Base-by-base conservation (phyloP, 1,140 invertebrate species). In the Drosophila setifemur region DNA sequence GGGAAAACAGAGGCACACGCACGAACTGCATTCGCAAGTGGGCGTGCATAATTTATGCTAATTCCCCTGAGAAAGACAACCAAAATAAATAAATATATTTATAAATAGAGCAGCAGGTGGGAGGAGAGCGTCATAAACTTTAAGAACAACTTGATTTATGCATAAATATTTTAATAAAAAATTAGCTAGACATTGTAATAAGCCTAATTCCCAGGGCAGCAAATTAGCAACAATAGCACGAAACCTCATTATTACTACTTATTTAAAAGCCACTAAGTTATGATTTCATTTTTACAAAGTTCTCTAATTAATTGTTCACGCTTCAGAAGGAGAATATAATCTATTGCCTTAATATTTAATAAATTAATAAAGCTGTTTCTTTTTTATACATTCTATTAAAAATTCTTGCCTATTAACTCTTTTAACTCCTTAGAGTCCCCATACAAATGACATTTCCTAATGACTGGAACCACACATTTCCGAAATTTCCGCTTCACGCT, bases 31-130 rank as follows among this genome's bases (percentile, higher is more conserved):
- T 60, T 86, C 39, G 81, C 75, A 85, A 85, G 81, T 85, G 81
- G 81, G 81, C 81, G 81, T 86, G 81, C 81, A 85, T 85, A 85
- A 85, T 85, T 85, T 85, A 86, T 86, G 81, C 53, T 85, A 86
- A 85, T 85, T 85, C 42, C 23, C 73, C 60, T 85, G 79, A 79
- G 79, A 86, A 83, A 55, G 23, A 9, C 29, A 61, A 48, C 26
- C 14, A 31, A 37, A 72, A 71, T 29, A 40, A 52, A 49, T 19
- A 53, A 35, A 50, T 16, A 28, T 21, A 40, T 19, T 18, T 14
- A 29, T 33, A 48, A 49, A 39, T 23, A 64, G 7, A 25, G 12
- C 58, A 49, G 23, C 25, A 16, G 40, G 37, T 14, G 26, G 7
- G 11, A 35, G 31, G 25, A 45, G 40, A 12, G 11, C 21, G 5